Evolutionary conservation across 2,888 invertebrate genomes (phyloP), one percentile per base, ranked within the genome.

Genomic region (Epsilonema sp.): DNA sequence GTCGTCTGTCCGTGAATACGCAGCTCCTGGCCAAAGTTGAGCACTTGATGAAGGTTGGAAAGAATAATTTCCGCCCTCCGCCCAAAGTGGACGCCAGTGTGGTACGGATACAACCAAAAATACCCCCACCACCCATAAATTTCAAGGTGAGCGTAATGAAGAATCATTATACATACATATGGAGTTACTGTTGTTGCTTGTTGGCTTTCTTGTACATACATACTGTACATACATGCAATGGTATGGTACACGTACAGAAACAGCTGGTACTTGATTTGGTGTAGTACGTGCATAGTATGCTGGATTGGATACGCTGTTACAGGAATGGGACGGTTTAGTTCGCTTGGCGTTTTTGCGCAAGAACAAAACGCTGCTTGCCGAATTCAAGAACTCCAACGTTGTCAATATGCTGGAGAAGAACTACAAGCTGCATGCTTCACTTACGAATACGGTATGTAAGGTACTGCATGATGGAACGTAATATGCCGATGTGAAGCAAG

Each of bases 71-170:
- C 64, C 77, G 82, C 52, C 97, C 97, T 20, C 94, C 97, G 38
- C 97, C 97, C 3, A 94, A 94, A 75, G 94, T 99, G 1, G 97
- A 99, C 67, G 94, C 94, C 0, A 84, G 83, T 68, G 94, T 99
- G 2, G 90, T 99, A 0, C 74, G 97, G 60, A 80, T 99, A 63
- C 94, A 97, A 65, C 97, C 97, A 0, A 77, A 81, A 61, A 90
- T 90, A 70, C 97, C 97, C 22, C 87, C 92, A 31, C 94, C 94
- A 5, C 80, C 84, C 0, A 82, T 97, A 11, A 83, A 87, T 65
- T 94, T 85, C 68, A 62, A 66, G 61, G 69, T 68, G 45, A 49
- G 31, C n/a, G n/a, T n/a, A n/a, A n/a, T n/a, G n/a, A n/a, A n/a
- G n/a, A n/a, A n/a, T n/a, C n/a, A n/a, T n/a, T n/a, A n/a, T n/a